Evolutionary conservation across 2,797 vertebrate genomes (phyloP).

Genomic region (Syngnathus rostellatus): DNA sequence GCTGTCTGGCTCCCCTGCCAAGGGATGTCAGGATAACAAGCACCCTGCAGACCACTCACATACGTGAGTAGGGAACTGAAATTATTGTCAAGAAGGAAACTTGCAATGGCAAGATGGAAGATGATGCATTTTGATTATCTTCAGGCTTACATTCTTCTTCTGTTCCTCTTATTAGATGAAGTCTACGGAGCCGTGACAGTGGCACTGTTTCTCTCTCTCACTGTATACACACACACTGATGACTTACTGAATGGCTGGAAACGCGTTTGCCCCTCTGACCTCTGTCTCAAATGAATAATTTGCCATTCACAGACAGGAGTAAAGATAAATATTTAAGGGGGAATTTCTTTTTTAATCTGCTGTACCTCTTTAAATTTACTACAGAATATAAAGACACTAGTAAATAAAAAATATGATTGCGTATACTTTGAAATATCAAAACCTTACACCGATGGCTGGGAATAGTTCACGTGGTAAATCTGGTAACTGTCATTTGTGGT

Average conservation of each 20-base stretch:
- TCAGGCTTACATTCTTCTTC: slow-evolving; percentile 20
- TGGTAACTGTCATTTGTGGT: not conserved
- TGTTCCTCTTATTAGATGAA: slow-evolving; percentile 35
- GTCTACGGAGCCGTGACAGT: slow-evolving; percentile 14
- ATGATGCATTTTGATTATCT: slow-evolving; percentile 28
- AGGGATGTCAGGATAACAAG: slow-evolving; percentile 63
- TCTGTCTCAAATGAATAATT: not conserved
- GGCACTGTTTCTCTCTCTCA: slow-evolving; percentile 2
- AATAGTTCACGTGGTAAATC: not conserved
- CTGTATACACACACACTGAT: slow-evolving; percentile 13
- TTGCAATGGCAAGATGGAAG: slow-evolving; percentile 12
- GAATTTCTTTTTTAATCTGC: not conserved
- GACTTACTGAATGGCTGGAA: slow-evolving; percentile 8
- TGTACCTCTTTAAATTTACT: not conserved
- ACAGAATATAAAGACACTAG: not conserved
- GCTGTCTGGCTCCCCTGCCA: slow-evolving; percentile 47
- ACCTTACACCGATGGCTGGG: not conserved
- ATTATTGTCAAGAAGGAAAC: slow-evolving; percentile 16
- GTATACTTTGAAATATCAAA: not conserved
- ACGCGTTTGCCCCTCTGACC: not conserved
- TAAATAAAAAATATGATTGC: not conserved
- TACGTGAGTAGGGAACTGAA: slow-evolving; percentile 16
- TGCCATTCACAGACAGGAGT: not conserved
- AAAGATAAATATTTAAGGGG: not conserved
- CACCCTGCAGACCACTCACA: slow-evolving; percentile 44